Evolutionary conservation across 92 coral and sea anemone species (phyloP), one percentile per base, ranked within the genome.

Genomic region (Chrysogorgia sp.): DNA sequence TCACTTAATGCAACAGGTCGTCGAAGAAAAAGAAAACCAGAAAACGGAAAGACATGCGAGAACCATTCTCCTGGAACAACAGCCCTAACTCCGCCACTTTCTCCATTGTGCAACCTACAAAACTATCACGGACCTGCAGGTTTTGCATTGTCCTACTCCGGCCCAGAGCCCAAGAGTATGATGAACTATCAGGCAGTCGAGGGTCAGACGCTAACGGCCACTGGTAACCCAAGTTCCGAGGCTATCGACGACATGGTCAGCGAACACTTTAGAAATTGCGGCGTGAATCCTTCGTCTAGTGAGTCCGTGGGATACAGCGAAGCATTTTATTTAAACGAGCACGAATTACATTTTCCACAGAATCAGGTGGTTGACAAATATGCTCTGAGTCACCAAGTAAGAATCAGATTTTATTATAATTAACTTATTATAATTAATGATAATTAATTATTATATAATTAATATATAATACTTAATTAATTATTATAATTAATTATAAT

Each of bases 181-280:
- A 72, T 89, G 31, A 88, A 92, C 68, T 84, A 80, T 0, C 85
- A 85, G 56, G 60, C 86, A 72, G 76, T 76, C 34, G 80, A 68
- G 34, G 87, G 84, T 20, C 89, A 82, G 26, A 79, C 85, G 9
- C 83, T 76, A 77, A 91, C 94, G 53, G 20, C 21, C 2, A 28
- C 21, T 24, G 60, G 34, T 31, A 22, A 53, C 12, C 79, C 79
- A 28, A 83, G 92, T 52, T 80, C 96, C 34, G 97, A 96, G 28
- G 88, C 79, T 69, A 96, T 96, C 43, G 97, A 96, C 70, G 92
- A 84, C 71, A 66, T 96, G 62, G 99, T 96, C 31, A 92, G 92
- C 69, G 96, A 96, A 79, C 99, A 96, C 67, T 96, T 96, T 56
- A 89, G 85, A 34, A 96, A 82, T 87, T 96, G 97, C 62, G 99